Evolutionary conservation across 2,113 vertebrate species (phyloP).

Genomic region (Elephas maximus): DNA sequence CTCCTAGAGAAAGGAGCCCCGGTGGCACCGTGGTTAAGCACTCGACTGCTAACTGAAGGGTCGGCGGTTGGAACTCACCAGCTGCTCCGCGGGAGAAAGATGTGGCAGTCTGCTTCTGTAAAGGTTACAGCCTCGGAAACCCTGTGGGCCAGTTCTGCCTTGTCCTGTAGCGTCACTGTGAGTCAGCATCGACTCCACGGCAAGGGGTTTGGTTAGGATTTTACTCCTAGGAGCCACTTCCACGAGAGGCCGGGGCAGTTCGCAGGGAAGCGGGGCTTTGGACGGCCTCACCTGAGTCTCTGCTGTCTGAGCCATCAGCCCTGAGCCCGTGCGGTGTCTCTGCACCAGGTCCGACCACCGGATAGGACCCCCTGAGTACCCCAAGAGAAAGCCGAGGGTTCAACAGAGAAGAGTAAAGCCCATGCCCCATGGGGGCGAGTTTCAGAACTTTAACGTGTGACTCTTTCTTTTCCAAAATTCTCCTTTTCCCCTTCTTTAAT

Average conservation of each 20-base stretch:
- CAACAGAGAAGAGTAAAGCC: neutral
- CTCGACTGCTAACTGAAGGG: neutral
- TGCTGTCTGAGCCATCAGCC: neutral
- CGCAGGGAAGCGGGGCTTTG: accelerated
- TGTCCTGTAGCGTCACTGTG: neutral
- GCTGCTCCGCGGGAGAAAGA: neutral
- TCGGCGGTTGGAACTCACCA: neutral
- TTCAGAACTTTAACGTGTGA: slow-evolving; percentile 76
- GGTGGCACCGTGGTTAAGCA: neutral
- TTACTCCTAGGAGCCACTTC: neutral
- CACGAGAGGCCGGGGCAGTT: accelerated
- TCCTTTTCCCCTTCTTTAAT: slow-evolving; percentile 77
- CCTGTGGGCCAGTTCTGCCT: neutral
- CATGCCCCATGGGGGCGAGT: slow-evolving; percentile 34
- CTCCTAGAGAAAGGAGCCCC: neutral
- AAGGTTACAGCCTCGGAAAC: neutral
- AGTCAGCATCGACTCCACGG: neutral
- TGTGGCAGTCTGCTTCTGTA: neutral
- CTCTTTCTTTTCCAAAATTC: slow-evolving; percentile 45
- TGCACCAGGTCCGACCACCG: accelerated
- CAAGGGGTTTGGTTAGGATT: neutral
- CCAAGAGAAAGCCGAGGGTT: neutral
- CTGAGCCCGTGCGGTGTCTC: accelerated
- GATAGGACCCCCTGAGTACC: neutral
- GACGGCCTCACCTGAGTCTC: accelerated